A percentile compares a stretch with the other conserved stretches of the same genome.
These are phyloP conservation scores for Cerastis leucographa DNA, from an alignment of 2,888 invertebrate species.

Conservation along the genomic window DNA sequence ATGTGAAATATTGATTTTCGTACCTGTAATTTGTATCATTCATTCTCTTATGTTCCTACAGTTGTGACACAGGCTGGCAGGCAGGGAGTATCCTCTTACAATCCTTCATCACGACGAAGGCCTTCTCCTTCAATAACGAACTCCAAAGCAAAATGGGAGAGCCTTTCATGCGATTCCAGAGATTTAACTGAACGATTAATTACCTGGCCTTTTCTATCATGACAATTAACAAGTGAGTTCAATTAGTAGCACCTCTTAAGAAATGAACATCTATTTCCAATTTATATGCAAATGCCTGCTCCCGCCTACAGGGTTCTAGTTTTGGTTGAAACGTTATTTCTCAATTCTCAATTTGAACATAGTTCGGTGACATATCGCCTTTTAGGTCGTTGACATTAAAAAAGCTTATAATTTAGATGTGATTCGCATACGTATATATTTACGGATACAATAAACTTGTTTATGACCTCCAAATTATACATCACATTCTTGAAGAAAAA, in stretches of 20 bases:
- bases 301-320: conserved; percentile 34
- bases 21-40: neutral
- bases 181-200: neutral
- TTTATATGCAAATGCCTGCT: conserved; percentile 36
- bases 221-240: conserved; percentile 2
- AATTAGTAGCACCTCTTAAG: neutral
- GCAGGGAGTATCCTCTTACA: neutral
- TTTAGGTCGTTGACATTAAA: conserved; percentile 48
- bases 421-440: neutral
- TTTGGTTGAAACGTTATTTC: conserved; percentile 46
- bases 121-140: neutral
- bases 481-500: neutral
- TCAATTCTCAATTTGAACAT: conserved; percentile 42
- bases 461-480: neutral
- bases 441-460: neutral
- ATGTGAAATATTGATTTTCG: neutral
- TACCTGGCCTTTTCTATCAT: neutral
- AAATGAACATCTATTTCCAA: conserved; percentile 15
- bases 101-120: neutral
- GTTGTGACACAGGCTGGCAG: neutral
- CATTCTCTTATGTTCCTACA: neutral
- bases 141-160: neutral
- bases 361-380: conserved; percentile 32
- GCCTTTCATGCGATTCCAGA: neutral
- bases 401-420: neutral